Evolutionary conservation across 2,888 invertebrate genomes (phyloP), one percentile per base, ranked within the genome.

Genomic region (Parnassius mnemosyne): DNA sequence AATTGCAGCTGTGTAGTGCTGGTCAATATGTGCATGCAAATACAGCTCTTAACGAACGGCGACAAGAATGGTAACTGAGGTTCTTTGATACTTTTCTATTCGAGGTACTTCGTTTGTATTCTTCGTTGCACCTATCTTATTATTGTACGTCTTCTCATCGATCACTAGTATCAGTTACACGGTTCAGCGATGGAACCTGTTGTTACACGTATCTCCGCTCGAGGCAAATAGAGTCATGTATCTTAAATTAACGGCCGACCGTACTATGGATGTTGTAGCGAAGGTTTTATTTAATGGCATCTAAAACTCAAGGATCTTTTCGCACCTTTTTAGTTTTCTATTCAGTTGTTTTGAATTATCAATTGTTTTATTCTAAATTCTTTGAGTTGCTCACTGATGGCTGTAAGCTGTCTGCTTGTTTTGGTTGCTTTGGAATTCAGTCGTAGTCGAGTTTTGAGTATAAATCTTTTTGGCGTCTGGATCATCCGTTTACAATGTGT

Each of bases 81-180:
- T 0, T 0, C 3, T n/a, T n/a, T n/a, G 46, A 11, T 46, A n/a
- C n/a, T 46, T 12, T 7, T 46, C n/a, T 46, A 46, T 46, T 46
- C 46, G n/a, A 7, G 12, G 46, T 11, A n/a, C 3, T 46, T 1
- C 46, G n/a, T 46, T 46, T 57, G 56, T 47, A 5, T 11, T 49
- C 50, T 13, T 20, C 25, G 50, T 63, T 49, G 54, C 51, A 41
- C 11, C 53, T 16, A 63, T 61, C 44, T 10, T 65, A 67, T 65
- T 70, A 69, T 67, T 65, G 64, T 66, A 71, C 70, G 75, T 70
- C 53, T 34, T 68, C 71, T 76, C 81, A 83, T 83, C 80, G 77
- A 81, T 82, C 82, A 81, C 74, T 69, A 64, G 63, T 63, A 63
- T 64, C 69, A 57, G 71, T 72, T 76, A 73, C 75, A 71, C 71